A percentile compares a stretch with the other conserved stretches of the same genome.
Evolutionary conservation across 2,113 vertebrate genomes (phyloP).

Genomic region (Syngnathus scovelli): DNA sequence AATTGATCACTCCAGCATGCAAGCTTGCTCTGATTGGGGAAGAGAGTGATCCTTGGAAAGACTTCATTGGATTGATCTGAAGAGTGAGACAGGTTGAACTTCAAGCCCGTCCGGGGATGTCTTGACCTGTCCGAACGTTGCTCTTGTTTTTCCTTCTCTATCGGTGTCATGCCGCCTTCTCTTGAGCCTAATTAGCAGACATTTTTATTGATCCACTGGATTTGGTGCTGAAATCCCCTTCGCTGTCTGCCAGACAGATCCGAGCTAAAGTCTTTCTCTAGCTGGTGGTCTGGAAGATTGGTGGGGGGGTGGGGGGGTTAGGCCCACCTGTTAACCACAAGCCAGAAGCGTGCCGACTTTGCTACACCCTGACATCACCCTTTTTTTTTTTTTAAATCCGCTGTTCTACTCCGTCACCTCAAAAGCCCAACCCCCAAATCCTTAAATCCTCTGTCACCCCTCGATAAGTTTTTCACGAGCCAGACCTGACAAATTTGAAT

Average conservation of each 20-base stretch:
- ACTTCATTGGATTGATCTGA: constrained; percentile 1
- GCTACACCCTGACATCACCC: constrained; percentile 20
- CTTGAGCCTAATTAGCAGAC: constrained; percentile 67
- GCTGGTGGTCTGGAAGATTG: constrained; percentile 35
- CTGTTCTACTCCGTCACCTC: not conserved
- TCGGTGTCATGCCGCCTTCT: constrained; percentile 18
- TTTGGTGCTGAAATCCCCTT: constrained; percentile 61
- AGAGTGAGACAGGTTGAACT: constrained; percentile 11
- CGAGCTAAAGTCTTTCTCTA: constrained; percentile 51
- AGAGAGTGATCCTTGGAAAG: constrained; percentile 41
- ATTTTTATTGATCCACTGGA: constrained; percentile 70
- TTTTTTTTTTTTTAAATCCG: constrained; percentile 16
- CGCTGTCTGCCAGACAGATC: constrained; percentile 69
- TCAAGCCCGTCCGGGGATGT: constrained; percentile 48
- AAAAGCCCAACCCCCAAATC: constrained; percentile 6
- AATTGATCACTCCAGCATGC: constrained; percentile 44
- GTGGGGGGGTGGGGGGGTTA: not conserved
- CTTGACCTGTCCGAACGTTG: constrained; percentile 49
- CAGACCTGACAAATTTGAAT: not conserved
- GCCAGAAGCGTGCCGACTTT: constrained; percentile 41
- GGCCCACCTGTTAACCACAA: constrained; percentile 62
- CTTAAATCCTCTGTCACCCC: constrained; percentile 7
- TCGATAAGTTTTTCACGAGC: not conserved
- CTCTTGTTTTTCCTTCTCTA: not conserved
- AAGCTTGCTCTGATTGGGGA: constrained; percentile 13